Conservation (phyloP, 2,797 vertebrate genomes). For the Botia kubotai region DNA sequence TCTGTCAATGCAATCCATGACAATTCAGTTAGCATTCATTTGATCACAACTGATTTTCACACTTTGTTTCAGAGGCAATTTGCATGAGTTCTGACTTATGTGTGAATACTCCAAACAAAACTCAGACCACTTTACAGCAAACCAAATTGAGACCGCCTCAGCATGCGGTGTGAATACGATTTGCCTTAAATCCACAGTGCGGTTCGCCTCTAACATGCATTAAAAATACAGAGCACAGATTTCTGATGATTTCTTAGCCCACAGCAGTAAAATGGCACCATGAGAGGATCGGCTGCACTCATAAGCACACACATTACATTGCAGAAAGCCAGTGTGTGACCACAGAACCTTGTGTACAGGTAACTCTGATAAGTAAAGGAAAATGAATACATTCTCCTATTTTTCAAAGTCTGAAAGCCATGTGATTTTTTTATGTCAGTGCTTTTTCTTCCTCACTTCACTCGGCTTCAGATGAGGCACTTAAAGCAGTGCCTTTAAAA, state of each 20-base stretch:
- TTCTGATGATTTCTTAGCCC: too few species aligned
- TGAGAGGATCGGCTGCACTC: background rate
- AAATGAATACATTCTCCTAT: background rate
- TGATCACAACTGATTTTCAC: background rate
- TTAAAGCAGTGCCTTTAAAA: conserved; percentile 24
- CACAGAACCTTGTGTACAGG: background rate
- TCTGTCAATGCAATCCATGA: conserved; percentile 5
- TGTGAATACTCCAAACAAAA: background rate
- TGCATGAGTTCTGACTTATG: background rate
- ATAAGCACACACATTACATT: background rate
- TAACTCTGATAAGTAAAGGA: background rate
- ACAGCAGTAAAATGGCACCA: background rate
- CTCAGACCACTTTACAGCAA: background rate
- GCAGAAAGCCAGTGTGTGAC: background rate
- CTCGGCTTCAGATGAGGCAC: conserved; percentile 6
- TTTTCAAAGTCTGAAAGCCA: background rate
- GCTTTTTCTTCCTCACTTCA: conserved; percentile 4
- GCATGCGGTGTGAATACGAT: background rate
- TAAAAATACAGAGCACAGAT: background rate
- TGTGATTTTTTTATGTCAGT: conserved; percentile 6
- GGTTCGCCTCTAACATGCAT: background rate
- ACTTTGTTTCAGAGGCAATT: background rate
- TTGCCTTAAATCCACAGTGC: background rate
- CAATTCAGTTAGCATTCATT: background rate
- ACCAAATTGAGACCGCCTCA: background rate